phyloP scores from a whole-genome alignment of 2,888 invertebrate genomes.

The Oxytorus armatus region DNA sequence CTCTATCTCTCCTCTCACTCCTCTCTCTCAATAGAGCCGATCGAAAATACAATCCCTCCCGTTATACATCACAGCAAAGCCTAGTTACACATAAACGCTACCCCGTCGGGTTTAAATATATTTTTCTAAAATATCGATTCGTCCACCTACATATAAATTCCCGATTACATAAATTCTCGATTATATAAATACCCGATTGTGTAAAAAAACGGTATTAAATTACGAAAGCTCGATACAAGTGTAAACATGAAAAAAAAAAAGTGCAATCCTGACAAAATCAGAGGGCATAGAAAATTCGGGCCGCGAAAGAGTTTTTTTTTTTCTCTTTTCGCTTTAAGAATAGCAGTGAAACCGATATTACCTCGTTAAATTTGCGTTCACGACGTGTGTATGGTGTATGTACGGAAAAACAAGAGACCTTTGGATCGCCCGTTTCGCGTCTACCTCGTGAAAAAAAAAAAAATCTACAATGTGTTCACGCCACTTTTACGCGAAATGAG shows the following conservation, averaged over 20 bases:
- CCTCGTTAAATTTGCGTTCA: conserved; percentile 65
- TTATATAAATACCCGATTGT: too few relatives aligned
- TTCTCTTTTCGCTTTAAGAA: too few relatives aligned
- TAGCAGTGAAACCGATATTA: conserved; percentile 52
- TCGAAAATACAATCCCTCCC: conserved; percentile 59
- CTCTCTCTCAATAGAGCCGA: conserved; percentile 50
- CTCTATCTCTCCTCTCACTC: conserved; percentile 34
- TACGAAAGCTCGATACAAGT: background rate
- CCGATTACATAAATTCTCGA: too few relatives aligned
- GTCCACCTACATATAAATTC: conserved; percentile 6
- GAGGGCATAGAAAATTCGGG: background rate
- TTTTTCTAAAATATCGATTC: conserved; percentile 40
- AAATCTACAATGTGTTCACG: conserved; percentile 54
- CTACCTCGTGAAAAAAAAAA: background rate
- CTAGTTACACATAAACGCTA: conserved; percentile 39
- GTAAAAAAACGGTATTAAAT: background rate
- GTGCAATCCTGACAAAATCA: background rate
- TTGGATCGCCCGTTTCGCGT: conserved; percentile 15
- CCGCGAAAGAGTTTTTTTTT: background rate
- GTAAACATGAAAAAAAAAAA: background rate
- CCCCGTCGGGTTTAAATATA: conserved; percentile 36
- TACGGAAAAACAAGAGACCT: conserved; percentile 35
- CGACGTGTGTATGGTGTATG: conserved; percentile 46
- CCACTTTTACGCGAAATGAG: conserved; percentile 55
- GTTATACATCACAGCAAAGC: conserved; percentile 20